A percentile compares a stretch with the other conserved stretches of the same genome.
phyloP scores from a whole-genome alignment of 2,113 vertebrate genomes.

The Brachirus orientalis region DNA sequence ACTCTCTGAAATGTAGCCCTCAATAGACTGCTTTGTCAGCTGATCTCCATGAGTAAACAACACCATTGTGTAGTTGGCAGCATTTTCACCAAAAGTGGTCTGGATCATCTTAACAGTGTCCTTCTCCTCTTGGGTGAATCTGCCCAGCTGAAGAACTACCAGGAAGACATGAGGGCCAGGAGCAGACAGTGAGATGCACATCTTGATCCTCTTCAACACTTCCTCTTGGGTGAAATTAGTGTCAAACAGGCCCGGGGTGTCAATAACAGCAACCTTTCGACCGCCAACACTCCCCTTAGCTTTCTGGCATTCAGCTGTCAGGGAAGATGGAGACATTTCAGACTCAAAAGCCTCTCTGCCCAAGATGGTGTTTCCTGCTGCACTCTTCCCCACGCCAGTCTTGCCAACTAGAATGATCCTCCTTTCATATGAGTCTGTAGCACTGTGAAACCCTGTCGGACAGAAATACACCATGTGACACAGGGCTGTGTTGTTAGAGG shows the following conservation, averaged over 20 bases:
- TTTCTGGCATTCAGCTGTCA: slow-evolving; percentile 42
- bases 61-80: slow-evolving; percentile 58
- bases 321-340: background rate
- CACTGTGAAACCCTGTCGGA: slow-evolving; percentile 33
- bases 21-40: slow-evolving; percentile 36
- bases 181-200: slow-evolving; percentile 50
- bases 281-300: background rate
- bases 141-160: slow-evolving; percentile 47
- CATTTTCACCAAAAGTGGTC: slow-evolving; percentile 52
- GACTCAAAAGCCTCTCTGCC: slow-evolving; percentile 58
- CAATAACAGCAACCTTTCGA: slow-evolving; percentile 50
- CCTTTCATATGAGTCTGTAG: slow-evolving; percentile 14
- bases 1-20: slow-evolving; percentile 41
- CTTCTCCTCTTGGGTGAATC: slow-evolving; percentile 53
- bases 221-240: slow-evolving; percentile 26
- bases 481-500: background rate
- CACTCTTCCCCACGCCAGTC: slow-evolving; percentile 70
- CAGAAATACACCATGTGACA: slow-evolving; percentile 37
- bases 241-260: slow-evolving; percentile 79
- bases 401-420: slow-evolving; percentile 69
- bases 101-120: slow-evolving; percentile 46
- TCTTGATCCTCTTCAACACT: slow-evolving; percentile 40
- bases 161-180: slow-evolving; percentile 72
- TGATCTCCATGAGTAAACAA: slow-evolving; percentile 73
- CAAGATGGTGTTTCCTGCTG: slow-evolving; percentile 68